Evolutionary conservation across 1,140 invertebrate genomes (phyloP).

Genomic region (Acromyrmex heyeri): DNA sequence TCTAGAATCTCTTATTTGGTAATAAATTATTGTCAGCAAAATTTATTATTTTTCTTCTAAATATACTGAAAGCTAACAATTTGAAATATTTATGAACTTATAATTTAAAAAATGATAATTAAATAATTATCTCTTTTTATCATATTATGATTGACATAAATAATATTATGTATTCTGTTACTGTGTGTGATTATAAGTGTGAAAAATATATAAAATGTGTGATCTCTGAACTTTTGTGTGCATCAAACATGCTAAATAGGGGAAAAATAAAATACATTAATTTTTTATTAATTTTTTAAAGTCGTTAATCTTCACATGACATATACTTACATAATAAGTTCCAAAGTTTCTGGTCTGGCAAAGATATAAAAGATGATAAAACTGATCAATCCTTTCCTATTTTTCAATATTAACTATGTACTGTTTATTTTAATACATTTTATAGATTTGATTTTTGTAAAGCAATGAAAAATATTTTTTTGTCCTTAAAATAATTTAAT

Average conservation of each 20-base stretch:
- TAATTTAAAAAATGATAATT: constrained; percentile 1
- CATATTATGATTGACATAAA: not conserved
- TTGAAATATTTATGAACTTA: not conserved
- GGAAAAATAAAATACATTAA: not conserved
- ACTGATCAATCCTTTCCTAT: not conserved
- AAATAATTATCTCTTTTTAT: not conserved
- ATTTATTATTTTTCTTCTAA: not conserved
- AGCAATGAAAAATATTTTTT: too few relatives aligned
- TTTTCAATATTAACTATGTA: too few relatives aligned
- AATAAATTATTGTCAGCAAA: not conserved
- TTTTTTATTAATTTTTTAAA: not conserved
- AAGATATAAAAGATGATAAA: not conserved
- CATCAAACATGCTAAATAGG: not conserved
- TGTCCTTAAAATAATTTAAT: too few relatives aligned
- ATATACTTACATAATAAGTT: not conserved
- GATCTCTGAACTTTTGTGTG: not conserved
- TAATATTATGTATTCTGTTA: not conserved
- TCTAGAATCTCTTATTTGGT: not conserved
- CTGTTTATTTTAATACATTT: not conserved
- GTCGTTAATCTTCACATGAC: not conserved
- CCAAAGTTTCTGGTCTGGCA: not conserved
- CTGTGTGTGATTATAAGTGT: not conserved
- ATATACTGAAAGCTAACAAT: not conserved
- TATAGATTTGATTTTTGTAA: not conserved
- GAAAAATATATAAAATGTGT: not conserved